These are phyloP conservation scores for Aulostomus chinensis DNA, from an alignment of 2,797 vertebrate species.

Conservation along the genomic window DNA sequence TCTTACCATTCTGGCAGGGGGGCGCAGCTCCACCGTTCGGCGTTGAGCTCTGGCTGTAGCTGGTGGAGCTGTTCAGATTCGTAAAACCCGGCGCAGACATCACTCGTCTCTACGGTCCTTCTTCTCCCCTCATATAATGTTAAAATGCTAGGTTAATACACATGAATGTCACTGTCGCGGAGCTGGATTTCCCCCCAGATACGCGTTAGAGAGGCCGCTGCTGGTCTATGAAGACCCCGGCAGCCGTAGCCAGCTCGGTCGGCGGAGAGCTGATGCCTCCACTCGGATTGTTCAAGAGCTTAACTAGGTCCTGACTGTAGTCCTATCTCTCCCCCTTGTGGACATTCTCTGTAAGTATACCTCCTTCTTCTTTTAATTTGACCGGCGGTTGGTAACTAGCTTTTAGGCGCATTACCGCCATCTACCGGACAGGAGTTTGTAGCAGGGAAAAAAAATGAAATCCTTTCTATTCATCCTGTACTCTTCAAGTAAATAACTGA, in stretches of 20 bases:
- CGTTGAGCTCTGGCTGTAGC: constrained; percentile 66
- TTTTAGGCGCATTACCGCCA: too few species aligned
- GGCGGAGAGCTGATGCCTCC: constrained; percentile 32
- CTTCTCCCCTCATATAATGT: constrained; percentile 37
- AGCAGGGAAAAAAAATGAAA: too few species aligned
- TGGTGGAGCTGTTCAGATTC: constrained; percentile 65
- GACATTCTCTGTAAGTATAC: neutral
- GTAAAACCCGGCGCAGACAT: constrained; percentile 79
- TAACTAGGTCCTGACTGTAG: neutral
- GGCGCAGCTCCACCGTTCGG: constrained; percentile 72
- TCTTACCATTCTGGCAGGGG: constrained; percentile 74
- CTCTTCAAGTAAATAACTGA: too few species aligned
- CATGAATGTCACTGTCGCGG: constrained; percentile 40
- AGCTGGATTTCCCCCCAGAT: constrained; percentile 10
- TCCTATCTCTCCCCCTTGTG: constrained; percentile 39
- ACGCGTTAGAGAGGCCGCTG: constrained; percentile 15
- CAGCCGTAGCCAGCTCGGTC: constrained; percentile 41
- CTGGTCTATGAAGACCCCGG: constrained; percentile 40
- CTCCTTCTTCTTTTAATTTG: too few species aligned
- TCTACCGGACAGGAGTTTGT: too few species aligned
- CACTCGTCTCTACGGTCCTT: constrained; percentile 40
- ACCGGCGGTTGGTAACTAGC: too few species aligned
- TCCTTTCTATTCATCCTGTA: too few species aligned
- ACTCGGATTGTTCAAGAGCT: constrained; percentile 22
- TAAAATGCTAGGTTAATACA: constrained; percentile 14